Base-by-base conservation (phyloP, 1,140 invertebrate genomes). In the Drosophila ohnishii region DNA sequence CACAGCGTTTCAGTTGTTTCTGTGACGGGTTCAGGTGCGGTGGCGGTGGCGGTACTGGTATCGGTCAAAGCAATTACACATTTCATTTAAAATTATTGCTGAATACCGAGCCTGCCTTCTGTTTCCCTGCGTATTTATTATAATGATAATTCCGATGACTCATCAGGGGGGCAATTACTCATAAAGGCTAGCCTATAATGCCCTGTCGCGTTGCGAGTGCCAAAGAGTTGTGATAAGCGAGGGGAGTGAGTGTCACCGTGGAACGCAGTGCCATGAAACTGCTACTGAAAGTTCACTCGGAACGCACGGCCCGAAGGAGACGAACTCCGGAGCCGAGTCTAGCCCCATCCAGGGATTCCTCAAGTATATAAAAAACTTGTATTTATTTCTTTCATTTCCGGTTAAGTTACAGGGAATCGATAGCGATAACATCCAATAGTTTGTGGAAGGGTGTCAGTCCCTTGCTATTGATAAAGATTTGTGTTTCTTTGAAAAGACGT, bases 251-350 rank as follows among this genome's bases (percentile, higher is more conserved):
- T 32, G 71, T 51, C 37, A 48, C 59, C 30, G 55, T 60, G 40
- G 19, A 57, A 59, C 30, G 13, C 14, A 62, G 62, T 51, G 73
- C 35, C 47, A 91, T 91, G 90, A 91, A 91, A 70, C 51, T 91
- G 37, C 34, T 91, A 53, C 64, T 91, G 7, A 91, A 91, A 80
- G 90, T 90, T 14, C 90, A 91, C 47, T 86, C 87, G 25, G 81
- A 91, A 63, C 85, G 75, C 60, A 91, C 78, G 30, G 79, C 90
- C 42, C 84, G 82, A 11, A 77, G 85, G 47, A 80, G 88, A 34
- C 86, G 86, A 14, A 87, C 82, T 10, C 79, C 84, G 25, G 83
- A 87, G 5, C 73, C 74, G 13, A 59, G 10, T 22, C n/a, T 76
- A 9, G 25, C 44, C 25, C 56, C 37, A 34, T 77, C 74, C 14